phyloP scores from a whole-genome alignment of 2,113 vertebrate species.

The Phalacrocorax aristotelis region DNA sequence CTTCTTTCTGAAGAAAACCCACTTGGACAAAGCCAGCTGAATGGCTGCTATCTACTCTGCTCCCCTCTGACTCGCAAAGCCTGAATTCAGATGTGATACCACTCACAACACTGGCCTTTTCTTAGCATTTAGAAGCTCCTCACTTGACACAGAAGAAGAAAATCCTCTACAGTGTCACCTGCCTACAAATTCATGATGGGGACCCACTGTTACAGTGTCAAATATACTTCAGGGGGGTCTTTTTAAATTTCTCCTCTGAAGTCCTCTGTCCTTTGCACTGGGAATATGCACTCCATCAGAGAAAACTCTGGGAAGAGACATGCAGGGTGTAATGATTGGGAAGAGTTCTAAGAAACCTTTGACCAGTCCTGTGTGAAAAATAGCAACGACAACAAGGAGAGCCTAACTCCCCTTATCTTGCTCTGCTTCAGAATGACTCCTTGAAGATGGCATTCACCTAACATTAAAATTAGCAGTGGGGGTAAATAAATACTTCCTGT shows the following conservation, averaged over 20 bases:
- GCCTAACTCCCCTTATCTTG: neutral
- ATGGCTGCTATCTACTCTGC: neutral
- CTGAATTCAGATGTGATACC: neutral
- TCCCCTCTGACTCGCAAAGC: neutral
- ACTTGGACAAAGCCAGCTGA: conserved; percentile 11
- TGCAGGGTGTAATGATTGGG: neutral
- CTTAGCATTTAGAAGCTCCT: neutral
- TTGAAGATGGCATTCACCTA: neutral
- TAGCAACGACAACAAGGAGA: neutral
- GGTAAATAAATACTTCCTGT: neutral
- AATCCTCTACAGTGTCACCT: neutral
- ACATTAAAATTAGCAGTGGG: neutral
- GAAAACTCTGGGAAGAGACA: neutral
- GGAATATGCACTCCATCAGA: neutral
- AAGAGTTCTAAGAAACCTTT: neutral
- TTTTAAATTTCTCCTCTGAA: neutral
- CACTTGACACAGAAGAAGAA: neutral
- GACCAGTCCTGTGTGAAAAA: neutral
- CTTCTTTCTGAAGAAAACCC: neutral
- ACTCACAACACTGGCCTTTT: neutral
- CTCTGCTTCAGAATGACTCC: neutral
- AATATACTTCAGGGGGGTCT: neutral
- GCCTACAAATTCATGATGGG: neutral
- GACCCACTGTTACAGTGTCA: neutral
- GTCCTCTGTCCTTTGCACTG: neutral